Evolutionary conservation across 2,113 vertebrate genomes (phyloP).

Genomic region (Zosterops japonicus): DNA sequence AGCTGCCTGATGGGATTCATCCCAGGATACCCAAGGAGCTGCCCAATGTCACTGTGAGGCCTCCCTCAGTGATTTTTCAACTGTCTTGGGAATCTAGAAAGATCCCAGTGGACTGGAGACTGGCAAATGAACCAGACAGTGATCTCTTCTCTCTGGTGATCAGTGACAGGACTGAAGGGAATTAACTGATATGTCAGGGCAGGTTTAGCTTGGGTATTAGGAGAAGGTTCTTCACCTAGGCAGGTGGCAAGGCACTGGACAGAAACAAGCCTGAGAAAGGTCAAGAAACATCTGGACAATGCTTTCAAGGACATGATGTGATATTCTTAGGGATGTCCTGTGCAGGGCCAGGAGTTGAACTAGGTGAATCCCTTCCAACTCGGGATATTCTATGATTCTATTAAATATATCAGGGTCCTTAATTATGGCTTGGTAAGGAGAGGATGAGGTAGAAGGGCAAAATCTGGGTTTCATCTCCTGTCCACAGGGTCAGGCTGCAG

Average conservation of each 20-base stretch:
- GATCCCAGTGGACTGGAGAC: not conserved
- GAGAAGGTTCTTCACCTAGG: not conserved
- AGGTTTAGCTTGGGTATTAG: not conserved
- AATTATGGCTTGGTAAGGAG: not conserved
- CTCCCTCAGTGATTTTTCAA: not conserved
- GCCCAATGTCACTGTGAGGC: fast-evolving
- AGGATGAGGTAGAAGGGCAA: not conserved
- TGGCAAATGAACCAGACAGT: not conserved
- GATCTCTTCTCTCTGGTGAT: not conserved
- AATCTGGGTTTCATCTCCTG: not conserved
- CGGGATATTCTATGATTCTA: not conserved
- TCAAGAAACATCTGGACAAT: not conserved
- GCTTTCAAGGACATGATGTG: not conserved
- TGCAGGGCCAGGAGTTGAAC: not conserved
- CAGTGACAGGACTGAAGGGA: not conserved
- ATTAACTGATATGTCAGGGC: not conserved
- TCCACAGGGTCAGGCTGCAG: not conserved
- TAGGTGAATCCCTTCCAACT: fast-evolving
- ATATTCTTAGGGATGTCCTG: not conserved
- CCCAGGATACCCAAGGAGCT: not conserved
- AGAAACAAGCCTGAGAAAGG: not conserved
- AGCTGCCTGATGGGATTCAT: not conserved
- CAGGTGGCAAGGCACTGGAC: not conserved
- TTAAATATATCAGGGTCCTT: not conserved
- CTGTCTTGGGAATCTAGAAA: not conserved